Conservation (phyloP, 2,888 invertebrate genomes). For the Hyposoter dolosus region DNA sequence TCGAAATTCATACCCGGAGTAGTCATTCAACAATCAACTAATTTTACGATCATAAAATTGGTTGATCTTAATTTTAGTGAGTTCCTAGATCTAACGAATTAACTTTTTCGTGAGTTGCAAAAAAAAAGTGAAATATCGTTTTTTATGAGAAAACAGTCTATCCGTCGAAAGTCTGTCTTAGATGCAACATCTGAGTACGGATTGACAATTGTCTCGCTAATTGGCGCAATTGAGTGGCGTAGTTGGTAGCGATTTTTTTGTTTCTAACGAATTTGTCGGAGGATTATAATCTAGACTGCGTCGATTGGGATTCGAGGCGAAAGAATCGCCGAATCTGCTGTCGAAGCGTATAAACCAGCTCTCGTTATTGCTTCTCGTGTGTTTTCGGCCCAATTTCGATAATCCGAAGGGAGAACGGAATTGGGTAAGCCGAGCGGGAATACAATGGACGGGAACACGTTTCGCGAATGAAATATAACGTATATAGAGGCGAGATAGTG, state of each 20-base stretch:
- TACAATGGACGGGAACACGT: slow-evolving; percentile 16
- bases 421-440: slow-evolving; percentile 19
- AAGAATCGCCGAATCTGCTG: slow-evolving; percentile 43
- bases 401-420: slow-evolving; percentile 60
- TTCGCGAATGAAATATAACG: slow-evolving; percentile 44
- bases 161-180: background rate
- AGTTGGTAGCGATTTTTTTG: slow-evolving; percentile 22
- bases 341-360: slow-evolving; percentile 38
- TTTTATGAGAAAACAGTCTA: background rate
- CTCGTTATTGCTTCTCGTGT: slow-evolving; percentile 62
- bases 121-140: background rate
- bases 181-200: background rate
- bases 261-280: slow-evolving; percentile 48
- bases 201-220: slow-evolving; percentile 41
- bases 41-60: background rate
- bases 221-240: slow-evolving; percentile 10
- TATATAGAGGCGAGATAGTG: slow-evolving; percentile 13
- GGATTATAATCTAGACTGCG: slow-evolving; percentile 50
- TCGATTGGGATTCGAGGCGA: slow-evolving; percentile 47
- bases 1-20: too few species aligned
- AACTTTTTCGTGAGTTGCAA: background rate
- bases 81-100: background rate
- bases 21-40: background rate
- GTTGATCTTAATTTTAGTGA: background rate
- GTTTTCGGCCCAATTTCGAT: slow-evolving; percentile 69